A percentile compares a stretch with the other conserved stretches of the same genome.
Conservation (phyloP, 2,113 vertebrate genomes). For the Cheilinus undulatus region DNA sequence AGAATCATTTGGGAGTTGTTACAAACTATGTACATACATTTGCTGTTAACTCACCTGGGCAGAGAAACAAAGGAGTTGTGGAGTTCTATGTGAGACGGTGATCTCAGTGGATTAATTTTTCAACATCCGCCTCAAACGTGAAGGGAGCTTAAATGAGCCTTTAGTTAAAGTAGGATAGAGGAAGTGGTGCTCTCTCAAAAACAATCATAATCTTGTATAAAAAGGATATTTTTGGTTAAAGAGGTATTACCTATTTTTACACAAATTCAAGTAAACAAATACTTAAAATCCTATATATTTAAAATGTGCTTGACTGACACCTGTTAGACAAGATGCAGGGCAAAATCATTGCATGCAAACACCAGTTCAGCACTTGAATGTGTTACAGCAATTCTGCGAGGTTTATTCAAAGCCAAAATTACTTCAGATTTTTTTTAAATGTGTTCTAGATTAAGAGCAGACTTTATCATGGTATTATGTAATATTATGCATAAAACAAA, state of each 20-base stretch:
- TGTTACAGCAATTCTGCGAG: neutral
- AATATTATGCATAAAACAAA: neutral
- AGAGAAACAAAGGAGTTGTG: too few relatives aligned
- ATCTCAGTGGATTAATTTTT: too few relatives aligned
- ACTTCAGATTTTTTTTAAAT: neutral
- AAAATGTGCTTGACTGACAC: neutral
- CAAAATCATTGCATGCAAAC: neutral
- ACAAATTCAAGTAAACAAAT: neutral
- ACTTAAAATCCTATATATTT: conserved; percentile 1
- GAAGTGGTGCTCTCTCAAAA: conserved; percentile 2
- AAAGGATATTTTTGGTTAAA: conserved; percentile 49
- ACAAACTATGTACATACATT: too few relatives aligned
- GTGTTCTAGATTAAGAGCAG: neutral
- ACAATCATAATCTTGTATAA: conserved; percentile 33
- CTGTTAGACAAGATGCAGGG: neutral
- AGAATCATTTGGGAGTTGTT: too few relatives aligned
- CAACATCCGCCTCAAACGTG: too few relatives aligned
- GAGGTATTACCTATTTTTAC: conserved; percentile 54
- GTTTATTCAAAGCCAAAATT: conserved; percentile 16
- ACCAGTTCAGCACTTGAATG: neutral
- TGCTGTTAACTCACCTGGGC: too few relatives aligned
- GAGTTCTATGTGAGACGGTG: too few relatives aligned
- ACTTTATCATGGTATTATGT: too few relatives aligned
- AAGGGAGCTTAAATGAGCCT: too few relatives aligned
- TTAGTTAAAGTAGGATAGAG: neutral